phyloP scores from a whole-genome alignment of 2,888 invertebrate species.

The Drosophila borborema region DNA sequence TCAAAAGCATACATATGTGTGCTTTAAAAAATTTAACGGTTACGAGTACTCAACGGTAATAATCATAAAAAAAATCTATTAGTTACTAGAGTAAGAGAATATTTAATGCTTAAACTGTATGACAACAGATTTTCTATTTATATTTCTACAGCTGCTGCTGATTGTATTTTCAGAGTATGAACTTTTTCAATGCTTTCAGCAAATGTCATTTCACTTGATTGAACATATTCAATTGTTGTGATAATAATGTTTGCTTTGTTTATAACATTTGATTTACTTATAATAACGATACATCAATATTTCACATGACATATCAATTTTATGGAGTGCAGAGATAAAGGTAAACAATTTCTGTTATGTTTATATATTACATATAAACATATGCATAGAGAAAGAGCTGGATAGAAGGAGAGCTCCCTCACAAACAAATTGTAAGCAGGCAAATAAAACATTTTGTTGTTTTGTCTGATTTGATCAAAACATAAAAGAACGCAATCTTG shows the following conservation, averaged over 20 bases:
- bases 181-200: neutral
- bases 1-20: too few relatives aligned
- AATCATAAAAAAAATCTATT: neutral
- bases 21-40: neutral
- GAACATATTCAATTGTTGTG: conserved; percentile 11
- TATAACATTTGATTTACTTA: conserved; percentile 1
- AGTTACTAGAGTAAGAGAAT: neutral
- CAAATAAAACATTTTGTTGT: conserved; percentile 3
- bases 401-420: neutral
- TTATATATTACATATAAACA: neutral
- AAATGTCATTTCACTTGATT: conserved; percentile 2
- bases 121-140: neutral
- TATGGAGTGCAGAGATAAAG: neutral
- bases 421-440: conserved; percentile 7
- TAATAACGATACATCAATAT: conserved; percentile 14
- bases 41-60: too few relatives aligned
- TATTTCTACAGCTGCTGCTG: neutral
- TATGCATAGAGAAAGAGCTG: neutral
- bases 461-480: conserved; percentile 7
- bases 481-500: neutral
- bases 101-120: neutral
- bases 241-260: conserved; percentile 8
- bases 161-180: neutral
- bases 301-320: conserved; percentile 6
- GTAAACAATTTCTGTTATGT: neutral